Evolutionary conservation across 2,113 vertebrate genomes (phyloP).

Genomic region (Heteronetta atricapilla): DNA sequence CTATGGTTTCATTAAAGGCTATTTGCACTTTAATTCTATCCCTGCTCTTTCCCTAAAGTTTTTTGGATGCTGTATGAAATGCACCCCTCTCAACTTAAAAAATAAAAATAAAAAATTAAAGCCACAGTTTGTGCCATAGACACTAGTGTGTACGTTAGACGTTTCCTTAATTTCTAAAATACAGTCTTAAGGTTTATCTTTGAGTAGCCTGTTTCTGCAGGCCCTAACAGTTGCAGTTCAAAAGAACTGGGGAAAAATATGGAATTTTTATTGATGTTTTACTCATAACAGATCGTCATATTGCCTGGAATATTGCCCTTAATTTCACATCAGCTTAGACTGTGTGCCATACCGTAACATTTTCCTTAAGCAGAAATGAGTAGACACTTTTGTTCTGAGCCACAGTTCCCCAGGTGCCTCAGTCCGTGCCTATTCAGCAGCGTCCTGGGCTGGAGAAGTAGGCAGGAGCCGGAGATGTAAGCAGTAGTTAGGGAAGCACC

Average conservation of each 20-base stretch:
- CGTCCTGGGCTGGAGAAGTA: neutral
- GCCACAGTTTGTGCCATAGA: neutral
- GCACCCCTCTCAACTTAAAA: neutral
- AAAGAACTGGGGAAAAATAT: conserved; percentile 12
- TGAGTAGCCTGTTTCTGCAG: conserved; percentile 38
- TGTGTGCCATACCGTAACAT: neutral
- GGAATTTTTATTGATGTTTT: conserved; percentile 42
- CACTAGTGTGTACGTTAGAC: neutral
- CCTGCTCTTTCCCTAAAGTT: neutral
- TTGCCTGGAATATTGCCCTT: conserved; percentile 24
- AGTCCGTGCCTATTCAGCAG: neutral
- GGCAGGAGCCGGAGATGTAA: neutral
- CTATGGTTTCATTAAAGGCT: neutral
- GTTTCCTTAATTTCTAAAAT: neutral
- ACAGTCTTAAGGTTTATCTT: neutral
- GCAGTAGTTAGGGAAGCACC: neutral
- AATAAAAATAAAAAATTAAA: neutral
- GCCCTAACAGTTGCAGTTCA: conserved; percentile 15
- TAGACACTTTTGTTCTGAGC: neutral
- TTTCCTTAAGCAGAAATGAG: neutral
- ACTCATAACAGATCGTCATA: neutral
- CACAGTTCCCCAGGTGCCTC: neutral
- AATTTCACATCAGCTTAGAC: neutral
- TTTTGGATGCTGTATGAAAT: neutral
- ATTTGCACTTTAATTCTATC: neutral